Evolutionary conservation across 2,797 vertebrate species (phyloP), one percentile per base, ranked within the genome.

Genomic region (Lagocephalus sceleratus): DNA sequence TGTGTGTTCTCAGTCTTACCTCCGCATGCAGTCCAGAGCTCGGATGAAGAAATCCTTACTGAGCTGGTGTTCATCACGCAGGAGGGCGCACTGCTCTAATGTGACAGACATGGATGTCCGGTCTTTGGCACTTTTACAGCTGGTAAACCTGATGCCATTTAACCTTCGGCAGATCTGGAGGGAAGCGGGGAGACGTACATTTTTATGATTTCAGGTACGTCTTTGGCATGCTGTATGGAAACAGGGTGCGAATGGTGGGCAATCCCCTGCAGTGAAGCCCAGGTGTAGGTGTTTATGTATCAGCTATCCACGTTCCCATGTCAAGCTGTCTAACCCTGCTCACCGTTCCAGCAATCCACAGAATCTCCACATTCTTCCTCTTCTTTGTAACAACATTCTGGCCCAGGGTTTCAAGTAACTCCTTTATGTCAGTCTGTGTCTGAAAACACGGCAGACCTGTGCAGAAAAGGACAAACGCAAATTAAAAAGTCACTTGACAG

Each of bases 91-190:
- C 82, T 98, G 97, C 77, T 99, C 97, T 63, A 99, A 86, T 0
- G 97, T 99, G 80, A 98, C 96, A 0, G 97, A 97, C 97, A 99
- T 99, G 14, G 97, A 96, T 0, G 97, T 99, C 82, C 97, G 91
- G 90, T 99, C 97, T 92, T 99, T 99, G 93, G 97, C 97, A 92
- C 97, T 99, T 94, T 98, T 99, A 88, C 97, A 99, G 78, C 96
- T 98, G 81, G 97, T 99, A 83, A 99, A 96, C 63, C 97, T 94
- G 74, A 98, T 92, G 21, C 97, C 97, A 8, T 98, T 98, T 75
- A 99, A 88, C 68, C 95, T 93, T 29, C 96, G 92, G 82, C 96
- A 99, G 68, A 99, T 95, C 97, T 99, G 89, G n/a, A 39, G 14
- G 12, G 43, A 11, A 20, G 10, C 14, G 17, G 14, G 46, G 23